These are phyloP conservation scores for Triplophysa rosa DNA, from an alignment of 2,113 vertebrate genomes.

Conservation along the genomic window DNA sequence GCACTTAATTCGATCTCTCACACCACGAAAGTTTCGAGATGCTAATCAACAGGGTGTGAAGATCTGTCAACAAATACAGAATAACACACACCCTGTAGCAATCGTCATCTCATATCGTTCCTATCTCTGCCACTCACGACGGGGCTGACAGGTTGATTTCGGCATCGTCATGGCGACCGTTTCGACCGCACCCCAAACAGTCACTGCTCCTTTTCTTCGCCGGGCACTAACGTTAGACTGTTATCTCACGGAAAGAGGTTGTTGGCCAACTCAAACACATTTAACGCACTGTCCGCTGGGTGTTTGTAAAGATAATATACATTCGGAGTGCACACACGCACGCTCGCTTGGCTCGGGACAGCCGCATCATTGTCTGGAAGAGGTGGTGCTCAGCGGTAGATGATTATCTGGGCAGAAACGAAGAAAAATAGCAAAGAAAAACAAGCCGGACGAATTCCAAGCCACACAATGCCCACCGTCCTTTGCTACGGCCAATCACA, in stretches of 20 bases:
- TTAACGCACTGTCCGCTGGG: slow-evolving; percentile 74
- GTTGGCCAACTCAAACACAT: slow-evolving; percentile 91
- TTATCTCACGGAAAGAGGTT: slow-evolving; percentile 86
- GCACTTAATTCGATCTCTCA: slow-evolving; percentile 41
- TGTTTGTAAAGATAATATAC: slow-evolving; percentile 82
- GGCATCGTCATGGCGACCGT: slow-evolving; percentile 58
- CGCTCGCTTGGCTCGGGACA: slow-evolving; percentile 3
- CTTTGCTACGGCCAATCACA: slow-evolving; percentile 9
- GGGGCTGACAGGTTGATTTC: slow-evolving; percentile 69
- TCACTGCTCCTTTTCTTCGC: slow-evolving; percentile 25
- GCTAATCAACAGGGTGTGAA: slow-evolving; percentile 52
- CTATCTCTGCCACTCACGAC: slow-evolving; percentile 73
- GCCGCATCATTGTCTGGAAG: slow-evolving; percentile 61
- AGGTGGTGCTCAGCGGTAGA: slow-evolving; percentile 48
- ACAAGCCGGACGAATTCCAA: slow-evolving; percentile 18
- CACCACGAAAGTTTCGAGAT: slow-evolving; percentile 35
- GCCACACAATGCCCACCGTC: slow-evolving; percentile 7
- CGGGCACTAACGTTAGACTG: slow-evolving; percentile 75
- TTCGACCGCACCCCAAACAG: slow-evolving; percentile 66
- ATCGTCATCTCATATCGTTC: slow-evolving; percentile 70
- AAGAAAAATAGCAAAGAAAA: slow-evolving; percentile 52
- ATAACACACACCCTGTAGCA: slow-evolving; percentile 49
- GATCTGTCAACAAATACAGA: slow-evolving; percentile 44
- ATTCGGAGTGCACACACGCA: slow-evolving; percentile 56
- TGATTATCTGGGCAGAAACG: slow-evolving; percentile 59